Conservation (phyloP, 23 tunicate species). For the Styela clava region DNA sequence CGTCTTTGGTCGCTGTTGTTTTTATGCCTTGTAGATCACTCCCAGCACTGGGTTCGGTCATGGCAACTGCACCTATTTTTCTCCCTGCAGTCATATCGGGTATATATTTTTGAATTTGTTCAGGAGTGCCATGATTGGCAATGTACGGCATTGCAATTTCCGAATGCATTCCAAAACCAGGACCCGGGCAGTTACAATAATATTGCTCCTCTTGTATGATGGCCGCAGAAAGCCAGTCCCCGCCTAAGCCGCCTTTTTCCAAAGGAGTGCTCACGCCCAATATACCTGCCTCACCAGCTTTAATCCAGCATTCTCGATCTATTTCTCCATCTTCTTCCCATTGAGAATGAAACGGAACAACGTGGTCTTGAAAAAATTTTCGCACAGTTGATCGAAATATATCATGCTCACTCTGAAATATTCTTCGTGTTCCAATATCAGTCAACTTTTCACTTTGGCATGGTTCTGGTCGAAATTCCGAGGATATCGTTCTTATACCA, state of each 20-base stretch:
- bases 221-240: slow-evolving; percentile 95
- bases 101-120: slow-evolving; percentile 88
- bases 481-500: neutral
- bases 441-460: slow-evolving; percentile 41
- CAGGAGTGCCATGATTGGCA: slow-evolving; percentile 91
- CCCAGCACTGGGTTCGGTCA: slow-evolving; percentile 78
- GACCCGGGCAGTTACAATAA: slow-evolving; percentile 86
- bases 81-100: slow-evolving; percentile 92
- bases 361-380: slow-evolving; percentile 91
- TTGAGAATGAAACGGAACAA: slow-evolving; percentile 59
- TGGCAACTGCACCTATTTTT: slow-evolving; percentile 86
- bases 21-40: slow-evolving; percentile 95
- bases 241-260: slow-evolving; percentile 95
- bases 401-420: slow-evolving; percentile 91
- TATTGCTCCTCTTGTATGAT: slow-evolving; percentile 97
- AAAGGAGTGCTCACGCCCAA: slow-evolving; percentile 73
- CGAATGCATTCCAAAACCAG: slow-evolving; percentile 90
- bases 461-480: slow-evolving; percentile 16
- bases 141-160: slow-evolving; percentile 98
- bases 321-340: slow-evolving; percentile 93
- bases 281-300: slow-evolving; percentile 89
- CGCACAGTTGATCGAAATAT: slow-evolving; percentile 92
- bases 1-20: slow-evolving; percentile 86
- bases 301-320: slow-evolving; percentile 77
- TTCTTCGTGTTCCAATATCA: slow-evolving; percentile 90